Evolutionary conservation across 2,113 vertebrate species (phyloP), one percentile per base, ranked within the genome.

Genomic region (Callocephalon fimbriatum): DNA sequence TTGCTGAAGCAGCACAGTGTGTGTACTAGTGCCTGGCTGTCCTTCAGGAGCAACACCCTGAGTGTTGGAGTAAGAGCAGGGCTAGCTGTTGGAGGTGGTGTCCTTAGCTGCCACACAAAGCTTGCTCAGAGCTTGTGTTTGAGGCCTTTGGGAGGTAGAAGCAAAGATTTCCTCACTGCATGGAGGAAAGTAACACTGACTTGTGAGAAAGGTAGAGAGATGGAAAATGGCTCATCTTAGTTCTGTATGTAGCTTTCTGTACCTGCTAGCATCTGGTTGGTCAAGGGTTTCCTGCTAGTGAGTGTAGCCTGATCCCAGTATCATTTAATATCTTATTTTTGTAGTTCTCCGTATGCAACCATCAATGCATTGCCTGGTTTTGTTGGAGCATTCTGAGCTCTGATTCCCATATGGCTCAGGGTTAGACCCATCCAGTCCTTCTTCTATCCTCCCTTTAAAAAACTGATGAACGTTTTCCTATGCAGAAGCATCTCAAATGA

Each of bases 11-110:
- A 15, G 56, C 56, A 27, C 21, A 27, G 23, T 3, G 21, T 18
- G 27, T 51, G 78, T 51, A 1, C 19, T 10, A 31, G 58, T 27
- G 4, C 47, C 75, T 14, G 65, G 1, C 44, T 45, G 75, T 38
- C 66, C 48, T 32, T 1, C 7, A 0, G 6, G 45, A 21, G 2
- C 0, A 23, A 8, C 3, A 3, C 8, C 56, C 27, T 1, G 6
- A 6, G 4, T 15, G 31, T 1, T 1, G 5, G 15, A 13, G 53
- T 5, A 4, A 3, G 38, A 48, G 56, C 5, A 45, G n/a, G 73
- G 54, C 44, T 31, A 7, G 3, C 11, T 38, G 42, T 22, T 20
- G 29, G 48, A 19, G 14, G 0, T 9, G 1, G 7, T 40, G 15
- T 26, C 11, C 53, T 81, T 32, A 25, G 61, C 70, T 48, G 31